Evolutionary conservation across 1,140 invertebrate species (phyloP), one percentile per base, ranked within the genome.

Genomic region (Mesaphorura yosii): DNA sequence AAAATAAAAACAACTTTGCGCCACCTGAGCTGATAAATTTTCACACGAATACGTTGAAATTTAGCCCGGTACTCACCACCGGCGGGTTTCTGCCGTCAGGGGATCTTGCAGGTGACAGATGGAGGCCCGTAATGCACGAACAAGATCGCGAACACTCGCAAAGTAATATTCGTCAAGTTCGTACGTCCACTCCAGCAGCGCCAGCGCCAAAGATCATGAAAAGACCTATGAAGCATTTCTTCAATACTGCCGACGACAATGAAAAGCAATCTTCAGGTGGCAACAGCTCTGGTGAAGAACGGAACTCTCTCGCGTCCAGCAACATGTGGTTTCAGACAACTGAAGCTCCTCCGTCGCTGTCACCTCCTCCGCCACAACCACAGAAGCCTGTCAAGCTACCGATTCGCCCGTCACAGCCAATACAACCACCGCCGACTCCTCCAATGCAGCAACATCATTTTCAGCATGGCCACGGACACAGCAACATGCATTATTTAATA

Each of bases 21-120:
- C 54, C 60, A 7, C 60, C 60, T 2, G 17, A 40, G 28, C 57
- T 52, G 12, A 31, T 56, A 5, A 58, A 46, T 39, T 62, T 62
- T 37, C 60, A 62, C 23, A 50, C 56, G 6, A 59, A 59, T 40
- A 40, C 39, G 15, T 53, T 50, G 25, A 50, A 29, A 15, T 55
- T 56, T 37, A 44, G 38, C 2, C 52, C 51, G 1, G 46, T 48
- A 34, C 19, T 37, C 38, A 28, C 50, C 50, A 27, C 47, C 1
- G 41, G 37, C 4, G 53, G 31, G 17, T 62, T 52, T 23, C 25
- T 44, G 15, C 44, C 46, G 12, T 34, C 27, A 22, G 26, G 22
- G 27, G 46, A 41, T 10, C 15, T 17, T 57, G 49, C 1, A n/a
- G 51, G 48, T n/a, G 60, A 62, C 27, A 52, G 56, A n/a, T 62